These are phyloP conservation scores for Patiria pectinifera DNA, from an alignment of 53 echinoderm and acorn worm genomes.

Conservation along the genomic window DNA sequence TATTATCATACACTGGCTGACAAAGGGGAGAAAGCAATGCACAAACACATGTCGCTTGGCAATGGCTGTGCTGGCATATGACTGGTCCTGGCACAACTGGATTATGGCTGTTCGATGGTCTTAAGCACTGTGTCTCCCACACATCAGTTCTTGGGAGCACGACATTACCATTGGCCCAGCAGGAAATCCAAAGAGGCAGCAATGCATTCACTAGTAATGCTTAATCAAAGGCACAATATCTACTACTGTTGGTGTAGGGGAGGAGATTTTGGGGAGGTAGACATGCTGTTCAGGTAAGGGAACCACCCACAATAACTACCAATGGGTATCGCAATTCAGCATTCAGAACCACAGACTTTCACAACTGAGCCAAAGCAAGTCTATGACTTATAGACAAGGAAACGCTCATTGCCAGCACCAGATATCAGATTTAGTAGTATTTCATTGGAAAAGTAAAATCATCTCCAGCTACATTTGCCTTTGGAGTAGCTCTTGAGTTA, in stretches of 20 bases:
- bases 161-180: constrained; percentile 76
- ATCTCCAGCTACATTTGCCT: no score
- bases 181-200: constrained; percentile 49
- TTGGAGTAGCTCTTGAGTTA: no score
- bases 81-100: constrained; percentile 44
- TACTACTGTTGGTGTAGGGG: constrained; percentile 34
- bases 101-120: constrained; percentile 49
- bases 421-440: constrained; percentile 1
- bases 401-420: constrained; percentile 37
- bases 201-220: constrained; percentile 45
- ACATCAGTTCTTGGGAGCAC: constrained; percentile 71
- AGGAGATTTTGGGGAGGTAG: no score
- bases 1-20: constrained; percentile 55
- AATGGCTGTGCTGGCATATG: constrained; percentile 54
- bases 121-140: constrained; percentile 48
- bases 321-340: constrained; percentile 58
- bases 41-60: constrained; percentile 58
- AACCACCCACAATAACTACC: constrained; percentile 50
- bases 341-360: not conserved
- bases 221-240: constrained; percentile 9
- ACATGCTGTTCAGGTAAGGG: constrained; percentile 29
- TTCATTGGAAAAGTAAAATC: constrained; percentile 33
- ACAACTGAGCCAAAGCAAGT: not conserved
- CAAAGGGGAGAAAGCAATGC: constrained; percentile 45
- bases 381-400: constrained; percentile 26